Percentiles rank a stretch among this genome's conserved stretches.
phyloP scores from a whole-genome alignment of 2,888 invertebrate genomes.

The Diarsia brunnea region DNA sequence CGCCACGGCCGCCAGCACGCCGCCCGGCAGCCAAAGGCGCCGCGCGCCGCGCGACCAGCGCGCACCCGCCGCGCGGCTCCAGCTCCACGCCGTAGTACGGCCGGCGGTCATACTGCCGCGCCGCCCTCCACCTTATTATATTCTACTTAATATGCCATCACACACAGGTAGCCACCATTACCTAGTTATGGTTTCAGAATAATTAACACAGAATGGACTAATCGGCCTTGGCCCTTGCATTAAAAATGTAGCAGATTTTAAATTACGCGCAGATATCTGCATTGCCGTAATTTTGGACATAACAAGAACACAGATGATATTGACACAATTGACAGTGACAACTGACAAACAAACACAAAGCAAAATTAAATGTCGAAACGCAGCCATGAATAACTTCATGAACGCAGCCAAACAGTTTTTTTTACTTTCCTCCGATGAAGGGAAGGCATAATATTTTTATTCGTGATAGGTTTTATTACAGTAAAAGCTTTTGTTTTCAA shows the following conservation, averaged over 20 bases:
- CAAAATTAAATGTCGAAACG: too few species aligned
- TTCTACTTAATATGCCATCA: background rate
- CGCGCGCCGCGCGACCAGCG: constrained; percentile 73
- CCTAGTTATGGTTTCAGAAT: background rate
- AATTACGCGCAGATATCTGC: constrained; percentile 47
- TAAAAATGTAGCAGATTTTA: constrained; percentile 17
- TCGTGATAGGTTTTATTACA: too few species aligned
- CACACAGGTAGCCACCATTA: background rate
- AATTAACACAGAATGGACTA: background rate
- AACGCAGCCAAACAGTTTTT: too few species aligned
- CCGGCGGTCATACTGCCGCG: background rate
- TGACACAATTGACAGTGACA: background rate
- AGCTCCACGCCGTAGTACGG: constrained; percentile 3
- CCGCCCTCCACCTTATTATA: background rate
- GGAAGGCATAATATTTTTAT: too few species aligned
- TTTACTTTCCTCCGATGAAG: too few species aligned
- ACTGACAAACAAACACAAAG: too few species aligned
- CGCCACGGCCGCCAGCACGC: constrained; percentile 78
- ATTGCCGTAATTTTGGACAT: constrained; percentile 28
- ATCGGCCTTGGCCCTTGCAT: background rate
- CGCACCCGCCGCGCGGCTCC: constrained; percentile 23
- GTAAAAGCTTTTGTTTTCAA: too few species aligned
- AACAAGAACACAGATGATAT: background rate
- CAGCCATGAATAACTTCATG: too few species aligned
- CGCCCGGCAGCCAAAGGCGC: constrained; percentile 81